Conservation (phyloP, 2,797 vertebrate species). For the Pipistrellus pygmaeus region DNA sequence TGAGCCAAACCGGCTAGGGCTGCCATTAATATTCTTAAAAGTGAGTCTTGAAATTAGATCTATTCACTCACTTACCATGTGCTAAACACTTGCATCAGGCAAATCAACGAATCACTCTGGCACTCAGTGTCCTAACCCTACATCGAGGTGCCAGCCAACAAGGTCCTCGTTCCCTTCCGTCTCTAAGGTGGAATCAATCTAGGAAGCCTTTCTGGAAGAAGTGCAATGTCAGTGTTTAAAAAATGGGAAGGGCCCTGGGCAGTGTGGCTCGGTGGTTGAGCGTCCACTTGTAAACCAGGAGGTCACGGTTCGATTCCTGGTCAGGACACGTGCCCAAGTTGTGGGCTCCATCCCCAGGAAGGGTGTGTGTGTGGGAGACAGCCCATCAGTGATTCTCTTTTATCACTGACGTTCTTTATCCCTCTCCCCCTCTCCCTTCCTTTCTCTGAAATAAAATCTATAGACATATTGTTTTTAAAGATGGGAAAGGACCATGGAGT, state of each 20-base stretch:
- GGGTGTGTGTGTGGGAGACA: no score
- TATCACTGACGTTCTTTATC: no score
- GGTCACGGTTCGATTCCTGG: no score
- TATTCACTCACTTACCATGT: not conserved
- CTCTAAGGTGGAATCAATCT: not conserved
- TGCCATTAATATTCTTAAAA: not conserved
- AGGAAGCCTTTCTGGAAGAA: constrained; percentile 51
- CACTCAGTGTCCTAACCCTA: not conserved
- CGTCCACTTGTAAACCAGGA: no score
- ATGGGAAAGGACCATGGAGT: not conserved
- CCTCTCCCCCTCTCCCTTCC: no score
- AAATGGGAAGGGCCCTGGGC: not conserved
- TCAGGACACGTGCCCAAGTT: no score
- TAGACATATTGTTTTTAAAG: not conserved
- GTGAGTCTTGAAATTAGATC: not conserved
- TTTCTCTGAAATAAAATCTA: no score
- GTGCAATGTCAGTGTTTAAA: not conserved
- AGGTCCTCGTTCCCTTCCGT: not conserved
- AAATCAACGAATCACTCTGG: not conserved
- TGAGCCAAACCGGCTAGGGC: no score
- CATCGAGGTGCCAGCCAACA: not conserved
- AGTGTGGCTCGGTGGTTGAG: no score
- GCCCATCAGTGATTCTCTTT: no score
- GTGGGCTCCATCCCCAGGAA: no score
- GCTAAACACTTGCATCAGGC: not conserved